Base-by-base conservation (phyloP, 2,888 invertebrate species). In the Scaptodrosophila latifasciaeformis region DNA sequence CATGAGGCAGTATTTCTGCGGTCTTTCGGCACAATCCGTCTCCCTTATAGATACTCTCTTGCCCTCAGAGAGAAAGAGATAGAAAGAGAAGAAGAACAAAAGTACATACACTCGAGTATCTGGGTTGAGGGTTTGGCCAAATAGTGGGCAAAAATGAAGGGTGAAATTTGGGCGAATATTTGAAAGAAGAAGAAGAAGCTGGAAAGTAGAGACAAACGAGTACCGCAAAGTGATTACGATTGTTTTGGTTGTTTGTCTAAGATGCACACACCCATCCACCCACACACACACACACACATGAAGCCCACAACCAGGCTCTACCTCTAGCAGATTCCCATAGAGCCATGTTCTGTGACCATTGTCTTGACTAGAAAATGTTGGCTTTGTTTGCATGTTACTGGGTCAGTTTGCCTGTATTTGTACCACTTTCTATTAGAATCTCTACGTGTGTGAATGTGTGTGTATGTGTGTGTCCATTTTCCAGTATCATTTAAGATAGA, bases 241-340 rank as follows among this genome's bases (percentile, higher is more conserved):
- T 75, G 80, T 75, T 75, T 77, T 80, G 56, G 62, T 65, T 75
- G 80, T 80, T 79, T 75, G 77, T 58, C 62, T 64, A 78, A 72
- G 72, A 78, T 75, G 72, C 69, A 48, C 37, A 21, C 24, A 39
- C 47, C 47, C 42, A 9, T 13, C 7, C 35, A 19, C 24, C 15
- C 43, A 49, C 18, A 30, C 56, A 54, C 39, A 55, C 51, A 50
- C 49, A 40, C 12, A 45, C 15, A 48, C 24, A 21, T n/a, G 10
- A 24, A 19, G 34, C 18, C 7, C 27, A 13, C 19, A 35, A 24
- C 34, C 15, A 48, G n/a, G n/a, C n/a, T n/a, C n/a, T n/a, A n/a
- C n/a, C n/a, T n/a, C n/a, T n/a, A n/a, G n/a, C 10, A 42, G 30
- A 35, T 42, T 45, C 30, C 31, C 51, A 48, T 31, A 45, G 42